Evolutionary conservation across 2,888 invertebrate genomes (phyloP).

Genomic region (Luperina nickerlii): DNA sequence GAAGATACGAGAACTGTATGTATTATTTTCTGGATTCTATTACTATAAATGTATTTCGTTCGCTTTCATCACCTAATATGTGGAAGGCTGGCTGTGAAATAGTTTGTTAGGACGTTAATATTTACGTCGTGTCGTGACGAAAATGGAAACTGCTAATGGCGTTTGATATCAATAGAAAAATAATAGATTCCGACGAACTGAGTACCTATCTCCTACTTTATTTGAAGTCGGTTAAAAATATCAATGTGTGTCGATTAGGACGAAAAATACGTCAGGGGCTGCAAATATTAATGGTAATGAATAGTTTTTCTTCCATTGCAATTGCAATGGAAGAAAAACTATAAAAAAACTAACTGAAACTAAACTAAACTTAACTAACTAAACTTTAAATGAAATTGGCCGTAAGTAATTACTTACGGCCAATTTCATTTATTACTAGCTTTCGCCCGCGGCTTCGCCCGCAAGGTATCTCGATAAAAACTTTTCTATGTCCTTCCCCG

Average conservation of each 20-base stretch:
- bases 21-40: slow-evolving; percentile 47
- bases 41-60: slow-evolving; percentile 26
- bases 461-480: no score
- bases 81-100: slow-evolving; percentile 3
- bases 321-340: no score
- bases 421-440: neutral
- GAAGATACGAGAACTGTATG: slow-evolving; percentile 32
- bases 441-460: no score
- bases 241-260: neutral
- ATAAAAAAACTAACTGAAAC: no score
- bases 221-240: neutral
- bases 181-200: no score
- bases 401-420: no score
- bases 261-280: neutral
- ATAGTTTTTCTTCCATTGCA: neutral
- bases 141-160: slow-evolving; percentile 13
- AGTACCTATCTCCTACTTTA: no score
- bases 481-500: no score
- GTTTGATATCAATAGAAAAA: neutral
- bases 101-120: neutral
- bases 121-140: neutral
- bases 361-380: no score
- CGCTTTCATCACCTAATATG: slow-evolving; percentile 12
- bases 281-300: neutral
- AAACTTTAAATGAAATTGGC: no score